Evolutionary conservation across 2,888 invertebrate genomes (phyloP).

Genomic region (Tuberolachnus salignus): DNA sequence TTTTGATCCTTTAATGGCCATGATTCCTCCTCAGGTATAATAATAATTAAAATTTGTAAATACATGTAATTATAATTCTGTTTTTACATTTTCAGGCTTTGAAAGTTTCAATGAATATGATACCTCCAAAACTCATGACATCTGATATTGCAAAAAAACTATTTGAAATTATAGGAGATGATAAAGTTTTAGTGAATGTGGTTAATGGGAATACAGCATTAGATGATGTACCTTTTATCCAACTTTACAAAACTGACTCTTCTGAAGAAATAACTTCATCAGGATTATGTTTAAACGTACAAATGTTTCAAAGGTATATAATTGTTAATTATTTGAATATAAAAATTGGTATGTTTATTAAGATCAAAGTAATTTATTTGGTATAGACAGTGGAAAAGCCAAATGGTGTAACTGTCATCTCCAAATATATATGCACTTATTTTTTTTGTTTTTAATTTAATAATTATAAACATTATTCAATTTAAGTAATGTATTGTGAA

Average conservation of each 20-base stretch:
- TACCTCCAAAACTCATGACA: slow-evolving; percentile 47
- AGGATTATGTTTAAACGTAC: slow-evolving; percentile 34
- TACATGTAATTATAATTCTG: neutral
- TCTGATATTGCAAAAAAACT: slow-evolving; percentile 31
- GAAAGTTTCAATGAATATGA: slow-evolving; percentile 47
- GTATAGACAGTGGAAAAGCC: no score
- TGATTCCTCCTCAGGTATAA: slow-evolving; percentile 45
- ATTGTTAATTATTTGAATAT: no score
- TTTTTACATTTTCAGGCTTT: slow-evolving; percentile 17
- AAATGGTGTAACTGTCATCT: no score
- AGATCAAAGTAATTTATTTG: no score
- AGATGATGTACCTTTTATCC: slow-evolving; percentile 38
- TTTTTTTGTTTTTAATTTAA: no score
- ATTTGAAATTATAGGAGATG: slow-evolving; percentile 29
- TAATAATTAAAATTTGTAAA: neutral
- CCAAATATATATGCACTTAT: no score
- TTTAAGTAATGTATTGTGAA: no score
- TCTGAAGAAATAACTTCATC: slow-evolving; percentile 10
- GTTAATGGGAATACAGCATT: slow-evolving; percentile 25
- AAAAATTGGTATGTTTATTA: no score
- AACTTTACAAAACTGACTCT: slow-evolving; percentile 42
- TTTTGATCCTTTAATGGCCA: slow-evolving; percentile 46
- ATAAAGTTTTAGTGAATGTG: slow-evolving; percentile 43
- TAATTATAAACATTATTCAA: no score
- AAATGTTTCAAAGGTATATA: slow-evolving; percentile 33